Evolutionary conservation across 2,888 invertebrate species (phyloP).

Genomic region (Eutolmus rufibarbis): DNA sequence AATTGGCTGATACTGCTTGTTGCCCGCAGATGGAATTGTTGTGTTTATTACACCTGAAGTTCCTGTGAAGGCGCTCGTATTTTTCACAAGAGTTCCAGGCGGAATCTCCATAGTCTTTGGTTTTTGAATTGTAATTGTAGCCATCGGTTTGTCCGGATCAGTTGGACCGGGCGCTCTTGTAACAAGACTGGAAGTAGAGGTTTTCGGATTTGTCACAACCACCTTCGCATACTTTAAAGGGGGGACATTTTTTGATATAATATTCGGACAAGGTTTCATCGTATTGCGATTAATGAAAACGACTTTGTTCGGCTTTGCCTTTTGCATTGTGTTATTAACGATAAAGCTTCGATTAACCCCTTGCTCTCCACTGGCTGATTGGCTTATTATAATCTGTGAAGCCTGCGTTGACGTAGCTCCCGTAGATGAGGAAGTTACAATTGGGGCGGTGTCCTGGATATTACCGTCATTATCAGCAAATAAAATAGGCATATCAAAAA

Average conservation of each 20-base stretch:
- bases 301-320: slow-evolving; percentile 55
- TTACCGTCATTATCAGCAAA: slow-evolving; percentile 69
- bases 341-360: slow-evolving; percentile 53
- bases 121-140: slow-evolving; percentile 40
- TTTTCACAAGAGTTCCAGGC: slow-evolving; percentile 12
- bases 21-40: slow-evolving; percentile 49
- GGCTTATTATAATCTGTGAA: slow-evolving; percentile 24
- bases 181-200: slow-evolving; percentile 48
- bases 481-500: slow-evolving; percentile 72
- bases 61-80: neutral
- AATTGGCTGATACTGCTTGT: slow-evolving; percentile 48
- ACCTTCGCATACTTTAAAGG: slow-evolving; percentile 56
- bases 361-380: neutral
- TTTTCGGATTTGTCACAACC: slow-evolving; percentile 55
- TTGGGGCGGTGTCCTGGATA: slow-evolving; percentile 51
- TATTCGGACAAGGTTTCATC: slow-evolving; percentile 58
- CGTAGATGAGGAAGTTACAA: slow-evolving; percentile 43
- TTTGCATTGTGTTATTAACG: slow-evolving; percentile 52
- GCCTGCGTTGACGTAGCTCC: neutral
- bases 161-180: slow-evolving; percentile 37
- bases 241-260: slow-evolving; percentile 53
- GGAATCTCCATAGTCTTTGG: slow-evolving; percentile 23
- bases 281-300: slow-evolving; percentile 60
- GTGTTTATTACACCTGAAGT: slow-evolving; percentile 46
- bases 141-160: slow-evolving; percentile 12